phyloP scores from a whole-genome alignment of 2,888 invertebrate genomes.

The Hermaeophaga mercurialis region DNA sequence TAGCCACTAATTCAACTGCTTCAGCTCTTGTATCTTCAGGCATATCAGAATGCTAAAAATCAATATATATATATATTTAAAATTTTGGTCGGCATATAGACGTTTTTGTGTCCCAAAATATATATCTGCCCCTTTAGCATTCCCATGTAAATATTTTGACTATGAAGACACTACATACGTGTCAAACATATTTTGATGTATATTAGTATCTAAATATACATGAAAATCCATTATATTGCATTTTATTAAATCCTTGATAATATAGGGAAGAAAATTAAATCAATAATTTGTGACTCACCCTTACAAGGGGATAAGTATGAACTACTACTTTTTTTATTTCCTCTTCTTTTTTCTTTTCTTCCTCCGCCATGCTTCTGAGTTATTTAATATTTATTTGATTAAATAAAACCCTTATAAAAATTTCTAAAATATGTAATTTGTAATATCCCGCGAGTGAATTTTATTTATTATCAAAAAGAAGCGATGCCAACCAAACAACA shows the following conservation, averaged over 20 bases:
- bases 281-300: constrained; percentile 43
- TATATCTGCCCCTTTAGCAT: too few relatives aligned
- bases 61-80: too few relatives aligned
- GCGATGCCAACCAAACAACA: background rate
- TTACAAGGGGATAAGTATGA: constrained; percentile 45
- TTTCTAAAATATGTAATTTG: constrained; percentile 15
- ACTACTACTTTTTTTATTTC: constrained; percentile 43
- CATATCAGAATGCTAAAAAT: constrained; percentile 86
- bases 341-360: constrained; percentile 38
- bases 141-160: too few relatives aligned
- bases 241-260: too few relatives aligned
- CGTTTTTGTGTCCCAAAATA: too few relatives aligned
- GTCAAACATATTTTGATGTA: too few relatives aligned
- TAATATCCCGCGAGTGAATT: constrained; percentile 19
- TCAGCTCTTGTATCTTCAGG: constrained; percentile 90
- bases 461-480: constrained; percentile 9
- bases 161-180: too few relatives aligned
- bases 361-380: constrained; percentile 39
- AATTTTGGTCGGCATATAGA: too few relatives aligned
- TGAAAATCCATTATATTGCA: too few relatives aligned
- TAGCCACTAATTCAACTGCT: constrained; percentile 87
- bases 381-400: constrained; percentile 7
- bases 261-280: constrained; percentile 29
- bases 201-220: too few relatives aligned
- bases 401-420: constrained; percentile 7